Evolutionary conservation across 2,888 invertebrate species (phyloP).

Genomic region (Rhingia campestris): DNA sequence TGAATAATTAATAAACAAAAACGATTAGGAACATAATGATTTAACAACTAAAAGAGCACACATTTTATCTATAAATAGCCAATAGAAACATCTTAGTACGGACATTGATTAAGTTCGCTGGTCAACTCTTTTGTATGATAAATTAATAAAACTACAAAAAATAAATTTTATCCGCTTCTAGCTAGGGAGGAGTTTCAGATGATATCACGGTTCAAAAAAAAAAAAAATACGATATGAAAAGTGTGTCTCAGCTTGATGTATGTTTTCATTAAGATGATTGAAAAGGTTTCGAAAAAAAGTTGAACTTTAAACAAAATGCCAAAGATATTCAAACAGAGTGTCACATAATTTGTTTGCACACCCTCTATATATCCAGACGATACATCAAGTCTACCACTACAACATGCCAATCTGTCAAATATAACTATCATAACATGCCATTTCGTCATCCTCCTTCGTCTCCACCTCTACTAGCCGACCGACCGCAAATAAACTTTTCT

Average conservation of each 20-base stretch:
- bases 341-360: background rate
- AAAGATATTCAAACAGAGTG: background rate
- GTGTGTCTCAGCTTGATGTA: background rate
- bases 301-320: background rate
- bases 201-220: conserved; percentile 15
- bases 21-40: too few relatives aligned
- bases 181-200: background rate
- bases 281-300: background rate
- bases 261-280: background rate
- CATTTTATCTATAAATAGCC: background rate
- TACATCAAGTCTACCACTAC: conserved; percentile 1
- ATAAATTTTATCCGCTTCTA: background rate
- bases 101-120: conserved; percentile 17
- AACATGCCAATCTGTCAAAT: conserved; percentile 55
- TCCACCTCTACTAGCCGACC: background rate
- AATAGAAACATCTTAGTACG: background rate
- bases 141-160: background rate
- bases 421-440: conserved; percentile 54
- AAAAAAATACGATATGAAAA: conserved; percentile 13
- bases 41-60: too few relatives aligned
- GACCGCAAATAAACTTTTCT: conserved; percentile 64
- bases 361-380: background rate
- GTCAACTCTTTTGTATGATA: conserved; percentile 11
- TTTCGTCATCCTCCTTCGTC: conserved; percentile 17
- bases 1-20: too few relatives aligned